Percentiles rank a stretch among this genome's conserved stretches.
These are phyloP conservation scores for Stenolophus ochropezus DNA, from an alignment of 2,888 invertebrate species.

Conservation along the genomic window DNA sequence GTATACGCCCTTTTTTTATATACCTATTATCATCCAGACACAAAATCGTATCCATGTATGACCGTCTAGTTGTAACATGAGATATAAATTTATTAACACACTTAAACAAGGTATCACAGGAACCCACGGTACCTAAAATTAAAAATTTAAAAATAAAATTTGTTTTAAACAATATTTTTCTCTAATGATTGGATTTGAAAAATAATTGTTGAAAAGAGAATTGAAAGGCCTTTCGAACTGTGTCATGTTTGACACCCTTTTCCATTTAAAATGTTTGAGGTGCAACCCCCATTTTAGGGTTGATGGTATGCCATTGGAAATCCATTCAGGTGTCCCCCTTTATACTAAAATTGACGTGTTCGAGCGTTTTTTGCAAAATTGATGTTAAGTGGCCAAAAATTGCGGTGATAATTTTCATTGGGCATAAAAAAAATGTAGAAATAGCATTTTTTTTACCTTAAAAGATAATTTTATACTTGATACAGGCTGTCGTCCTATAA, in stretches of 20 bases:
- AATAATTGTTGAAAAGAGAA: too few species aligned
- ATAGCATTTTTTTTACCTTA: conserved; percentile 76
- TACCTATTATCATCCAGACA: conserved; percentile 89
- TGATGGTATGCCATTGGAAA: too few species aligned
- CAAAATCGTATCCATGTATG: conserved; percentile 93
- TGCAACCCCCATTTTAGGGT: too few species aligned
- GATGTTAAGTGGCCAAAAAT: too few species aligned
- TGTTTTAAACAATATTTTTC: conserved; percentile 50
- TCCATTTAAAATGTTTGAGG: too few species aligned
- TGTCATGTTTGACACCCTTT: too few species aligned
- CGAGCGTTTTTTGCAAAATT: too few species aligned
- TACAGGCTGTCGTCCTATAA: conserved; percentile 83
- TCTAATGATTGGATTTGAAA: not conserved
- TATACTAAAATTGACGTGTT: too few species aligned
- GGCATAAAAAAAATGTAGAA: not conserved
- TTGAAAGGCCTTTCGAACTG: too few species aligned
- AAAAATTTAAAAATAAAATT: conserved; percentile 45
- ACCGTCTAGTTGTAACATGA: conserved; percentile 91
- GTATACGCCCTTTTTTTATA: too few species aligned
- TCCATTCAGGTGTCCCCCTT: too few species aligned
- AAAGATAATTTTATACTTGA: conserved; percentile 80
- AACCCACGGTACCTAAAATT: conserved; percentile 85
- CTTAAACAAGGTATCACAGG: conserved; percentile 90
- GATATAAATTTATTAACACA: conserved; percentile 89
- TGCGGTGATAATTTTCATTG: too few species aligned